phyloP scores from a whole-genome alignment of 2,888 invertebrate species.

The Zhengitettix transpicula region DNA sequence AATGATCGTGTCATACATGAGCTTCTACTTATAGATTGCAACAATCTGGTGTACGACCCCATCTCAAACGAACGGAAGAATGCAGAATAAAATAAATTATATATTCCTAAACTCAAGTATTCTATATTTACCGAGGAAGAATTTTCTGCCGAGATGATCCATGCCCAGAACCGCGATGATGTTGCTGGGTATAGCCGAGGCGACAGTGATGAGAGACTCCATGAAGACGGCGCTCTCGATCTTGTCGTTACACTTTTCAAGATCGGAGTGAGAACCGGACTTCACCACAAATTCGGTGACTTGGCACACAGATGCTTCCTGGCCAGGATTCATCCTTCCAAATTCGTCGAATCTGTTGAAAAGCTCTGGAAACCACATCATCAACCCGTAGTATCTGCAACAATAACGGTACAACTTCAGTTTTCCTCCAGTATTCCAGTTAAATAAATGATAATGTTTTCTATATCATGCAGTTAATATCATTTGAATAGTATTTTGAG shows the following conservation, averaged over 20 bases:
- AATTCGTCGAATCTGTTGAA: slow-evolving; percentile 81
- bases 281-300: slow-evolving; percentile 62
- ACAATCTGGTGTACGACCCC: too few relatives aligned
- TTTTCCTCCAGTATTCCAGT: background rate
- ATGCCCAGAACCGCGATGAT: slow-evolving; percentile 67
- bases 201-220: slow-evolving; percentile 74
- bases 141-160: slow-evolving; percentile 73
- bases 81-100: too few relatives aligned
- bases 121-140: slow-evolving; percentile 47
- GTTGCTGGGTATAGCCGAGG: slow-evolving; percentile 72
- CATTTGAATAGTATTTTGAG: too few relatives aligned
- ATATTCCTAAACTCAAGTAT: too few relatives aligned
- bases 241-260: slow-evolving; percentile 43
- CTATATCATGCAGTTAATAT: too few relatives aligned
- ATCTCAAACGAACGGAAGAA: too few relatives aligned
- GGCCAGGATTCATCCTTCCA: slow-evolving; percentile 41
- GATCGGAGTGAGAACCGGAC: slow-evolving; percentile 41
- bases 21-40: too few relatives aligned
- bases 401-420: background rate
- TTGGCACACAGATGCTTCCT: slow-evolving; percentile 39
- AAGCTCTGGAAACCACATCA: slow-evolving; percentile 95
- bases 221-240: slow-evolving; percentile 67
- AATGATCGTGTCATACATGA: too few relatives aligned
- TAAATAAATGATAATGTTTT: background rate
- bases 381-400: slow-evolving; percentile 73